Percentiles rank a stretch among this genome's conserved stretches.
Evolutionary conservation across 2,888 invertebrate genomes (phyloP).

Genomic region (Chorisops tibialis): DNA sequence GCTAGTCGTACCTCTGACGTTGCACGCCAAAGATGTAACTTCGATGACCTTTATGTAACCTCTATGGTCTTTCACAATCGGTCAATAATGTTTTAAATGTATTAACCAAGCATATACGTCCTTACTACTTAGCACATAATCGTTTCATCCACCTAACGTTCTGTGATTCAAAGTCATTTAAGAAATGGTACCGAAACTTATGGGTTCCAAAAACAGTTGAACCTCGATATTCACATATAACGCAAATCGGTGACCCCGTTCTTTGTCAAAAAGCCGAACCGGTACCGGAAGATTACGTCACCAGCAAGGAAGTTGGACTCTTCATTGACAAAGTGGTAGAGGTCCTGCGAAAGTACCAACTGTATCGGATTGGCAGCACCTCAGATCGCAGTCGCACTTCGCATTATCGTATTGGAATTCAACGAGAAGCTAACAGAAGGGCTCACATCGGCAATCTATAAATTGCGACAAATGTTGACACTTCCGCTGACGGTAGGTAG

Average conservation of each 20-base stretch:
- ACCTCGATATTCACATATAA: constrained; percentile 68
- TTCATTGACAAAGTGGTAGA: constrained; percentile 58
- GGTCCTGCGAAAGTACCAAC: constrained; percentile 59
- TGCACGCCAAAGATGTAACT: too few species aligned
- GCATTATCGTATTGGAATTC: constrained; percentile 62
- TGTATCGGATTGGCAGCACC: constrained; percentile 71
- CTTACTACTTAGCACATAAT: neutral
- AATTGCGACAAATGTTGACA: constrained; percentile 55
- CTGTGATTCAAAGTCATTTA: constrained; percentile 39
- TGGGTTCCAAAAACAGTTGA: constrained; percentile 53
- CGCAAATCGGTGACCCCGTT: constrained; percentile 74
- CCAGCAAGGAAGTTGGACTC: constrained; percentile 55
- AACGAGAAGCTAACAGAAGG: constrained; percentile 52
- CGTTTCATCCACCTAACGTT: neutral
- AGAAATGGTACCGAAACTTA: constrained; percentile 58
- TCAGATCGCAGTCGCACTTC: constrained; percentile 68
- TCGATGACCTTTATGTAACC: too few species aligned
- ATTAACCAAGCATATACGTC: neutral
- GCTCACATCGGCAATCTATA: constrained; percentile 45
- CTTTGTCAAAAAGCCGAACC: constrained; percentile 59
- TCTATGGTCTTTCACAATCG: too few species aligned
- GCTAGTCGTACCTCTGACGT: too few species aligned
- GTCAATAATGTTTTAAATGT: neutral
- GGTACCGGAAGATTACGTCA: constrained; percentile 56
- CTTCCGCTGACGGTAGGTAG: constrained; percentile 60